A percentile compares a stretch with the other conserved stretches of the same genome.
phyloP scores from a whole-genome alignment of 2,113 vertebrate genomes.

The Lamprotornis superbus region DNA sequence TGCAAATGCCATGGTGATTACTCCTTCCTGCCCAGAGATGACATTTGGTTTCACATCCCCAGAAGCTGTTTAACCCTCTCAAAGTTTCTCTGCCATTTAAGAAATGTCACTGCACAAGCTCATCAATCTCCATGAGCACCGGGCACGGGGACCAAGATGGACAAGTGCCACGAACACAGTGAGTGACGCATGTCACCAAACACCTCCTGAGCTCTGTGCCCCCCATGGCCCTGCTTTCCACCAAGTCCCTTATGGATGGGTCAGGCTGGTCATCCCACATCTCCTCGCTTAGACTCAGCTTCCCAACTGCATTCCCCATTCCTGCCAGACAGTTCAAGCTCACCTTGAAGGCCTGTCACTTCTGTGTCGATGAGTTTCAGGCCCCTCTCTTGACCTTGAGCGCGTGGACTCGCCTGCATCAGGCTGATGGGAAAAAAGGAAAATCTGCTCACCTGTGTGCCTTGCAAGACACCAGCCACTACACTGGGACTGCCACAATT shows the following conservation, averaged over 20 bases:
- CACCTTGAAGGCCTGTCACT: constrained; percentile 83
- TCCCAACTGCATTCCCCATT: background rate
- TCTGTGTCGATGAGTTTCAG: constrained; percentile 79
- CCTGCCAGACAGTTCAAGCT: background rate
- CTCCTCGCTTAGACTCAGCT: background rate
- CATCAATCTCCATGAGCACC: background rate
- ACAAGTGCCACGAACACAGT: background rate
- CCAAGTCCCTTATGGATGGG: background rate
- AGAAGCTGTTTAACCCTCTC: constrained; percentile 7
- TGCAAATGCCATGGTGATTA: background rate
- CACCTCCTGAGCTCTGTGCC: background rate
- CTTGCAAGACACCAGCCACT: background rate
- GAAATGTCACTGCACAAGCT: constrained; percentile 47
- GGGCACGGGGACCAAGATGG: background rate
- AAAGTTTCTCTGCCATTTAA: background rate
- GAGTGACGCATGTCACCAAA: background rate
- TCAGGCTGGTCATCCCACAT: background rate
- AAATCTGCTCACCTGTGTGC: background rate
- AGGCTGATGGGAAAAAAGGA: background rate
- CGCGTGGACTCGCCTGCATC: constrained; percentile 68
- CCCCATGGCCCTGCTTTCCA: background rate
- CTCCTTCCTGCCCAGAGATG: background rate
- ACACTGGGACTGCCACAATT: background rate
- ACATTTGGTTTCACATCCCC: constrained; percentile 11
- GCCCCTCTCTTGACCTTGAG: constrained; percentile 79